A percentile compares a stretch with the other conserved stretches of the same genome.
Evolutionary conservation across 2,797 vertebrate genomes (phyloP).

Genomic region (Ammospiza maritima): DNA sequence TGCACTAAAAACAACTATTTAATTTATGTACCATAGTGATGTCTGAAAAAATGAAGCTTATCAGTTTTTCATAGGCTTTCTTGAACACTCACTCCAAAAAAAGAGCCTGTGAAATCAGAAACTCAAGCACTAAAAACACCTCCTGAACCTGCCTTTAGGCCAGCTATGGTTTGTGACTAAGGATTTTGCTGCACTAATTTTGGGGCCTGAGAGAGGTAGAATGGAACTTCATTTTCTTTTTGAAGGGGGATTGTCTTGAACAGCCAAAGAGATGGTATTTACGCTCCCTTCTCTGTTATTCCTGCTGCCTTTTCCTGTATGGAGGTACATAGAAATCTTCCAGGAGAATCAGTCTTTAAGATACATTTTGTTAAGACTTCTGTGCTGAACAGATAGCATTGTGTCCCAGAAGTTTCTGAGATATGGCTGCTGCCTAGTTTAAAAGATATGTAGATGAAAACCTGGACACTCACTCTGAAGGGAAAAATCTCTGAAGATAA

Average conservation of each 20-base stretch:
- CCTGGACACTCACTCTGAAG: background rate
- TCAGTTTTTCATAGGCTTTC: background rate
- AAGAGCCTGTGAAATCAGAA: background rate
- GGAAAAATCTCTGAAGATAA: background rate
- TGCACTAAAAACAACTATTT: background rate
- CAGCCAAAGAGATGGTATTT: background rate
- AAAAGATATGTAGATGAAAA: background rate
- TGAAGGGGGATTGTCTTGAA: background rate
- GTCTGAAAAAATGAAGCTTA: background rate
- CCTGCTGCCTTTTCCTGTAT: background rate
- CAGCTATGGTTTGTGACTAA: background rate
- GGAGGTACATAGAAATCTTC: background rate
- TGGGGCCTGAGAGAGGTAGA: background rate
- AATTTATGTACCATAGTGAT: background rate
- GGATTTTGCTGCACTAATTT: background rate
- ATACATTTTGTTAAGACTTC: background rate
- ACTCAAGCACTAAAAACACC: background rate
- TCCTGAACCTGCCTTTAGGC: background rate
- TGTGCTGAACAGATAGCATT: background rate
- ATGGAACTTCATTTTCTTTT: background rate
- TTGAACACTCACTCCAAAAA: rapidly evolving
- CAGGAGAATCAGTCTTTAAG: background rate
- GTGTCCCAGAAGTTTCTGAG: background rate
- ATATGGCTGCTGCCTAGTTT: background rate
- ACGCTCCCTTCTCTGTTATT: background rate